These are phyloP conservation scores for Vireo griseus DNA, from an alignment of 2,797 vertebrate species.

Conservation along the genomic window DNA sequence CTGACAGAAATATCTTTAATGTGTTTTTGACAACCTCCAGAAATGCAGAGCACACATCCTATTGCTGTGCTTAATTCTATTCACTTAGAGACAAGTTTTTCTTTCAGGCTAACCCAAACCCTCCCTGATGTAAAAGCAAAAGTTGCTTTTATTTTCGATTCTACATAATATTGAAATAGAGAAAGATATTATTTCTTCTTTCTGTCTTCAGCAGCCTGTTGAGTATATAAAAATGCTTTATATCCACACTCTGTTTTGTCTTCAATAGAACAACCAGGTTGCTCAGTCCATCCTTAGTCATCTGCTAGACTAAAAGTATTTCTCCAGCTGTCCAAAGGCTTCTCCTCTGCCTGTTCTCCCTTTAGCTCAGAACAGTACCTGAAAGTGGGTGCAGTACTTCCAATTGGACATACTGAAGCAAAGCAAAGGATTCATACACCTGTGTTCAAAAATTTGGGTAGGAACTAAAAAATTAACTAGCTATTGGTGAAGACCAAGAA, in stretches of 20 bases:
- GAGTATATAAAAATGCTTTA: neutral
- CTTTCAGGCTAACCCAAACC: neutral
- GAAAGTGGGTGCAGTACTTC: neutral
- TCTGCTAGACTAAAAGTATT: neutral
- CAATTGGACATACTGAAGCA: neutral
- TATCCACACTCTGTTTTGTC: neutral
- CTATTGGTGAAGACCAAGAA: neutral
- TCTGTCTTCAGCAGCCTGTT: neutral
- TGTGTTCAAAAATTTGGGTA: neutral
- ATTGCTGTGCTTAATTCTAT: neutral
- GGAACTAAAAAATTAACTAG: neutral
- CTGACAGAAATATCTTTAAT: constrained; percentile 52
- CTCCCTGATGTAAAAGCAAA: neutral
- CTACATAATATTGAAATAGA: neutral
- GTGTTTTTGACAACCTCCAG: constrained; percentile 56
- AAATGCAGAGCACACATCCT: constrained; percentile 12
- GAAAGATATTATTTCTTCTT: neutral
- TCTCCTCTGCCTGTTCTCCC: neutral
- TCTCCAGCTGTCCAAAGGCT: neutral
- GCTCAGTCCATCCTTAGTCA: neutral
- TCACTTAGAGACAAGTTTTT: neutral
- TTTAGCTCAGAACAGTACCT: neutral
- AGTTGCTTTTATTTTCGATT: neutral
- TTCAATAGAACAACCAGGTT: neutral
- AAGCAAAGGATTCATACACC: neutral